Conservation (phyloP, 2,888 invertebrate species). For the Pandemis heparana region DNA sequence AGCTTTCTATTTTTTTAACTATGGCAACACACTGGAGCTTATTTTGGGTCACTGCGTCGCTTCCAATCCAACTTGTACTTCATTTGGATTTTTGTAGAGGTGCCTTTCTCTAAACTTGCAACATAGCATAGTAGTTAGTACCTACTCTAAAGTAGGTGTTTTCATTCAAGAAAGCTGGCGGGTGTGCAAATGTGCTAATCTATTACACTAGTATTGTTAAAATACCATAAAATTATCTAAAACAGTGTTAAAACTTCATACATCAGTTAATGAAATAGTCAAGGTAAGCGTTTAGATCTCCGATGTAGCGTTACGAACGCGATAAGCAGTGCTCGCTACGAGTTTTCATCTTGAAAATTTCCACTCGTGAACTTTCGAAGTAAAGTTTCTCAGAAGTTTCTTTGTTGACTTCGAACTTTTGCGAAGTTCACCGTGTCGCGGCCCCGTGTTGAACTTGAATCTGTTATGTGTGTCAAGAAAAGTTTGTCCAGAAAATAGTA, state of each 20-base stretch:
- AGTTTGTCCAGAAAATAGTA: constrained; percentile 82
- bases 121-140: constrained; percentile 72
- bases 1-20: constrained; percentile 69
- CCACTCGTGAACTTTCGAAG: constrained; percentile 83
- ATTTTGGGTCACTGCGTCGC: constrained; percentile 85
- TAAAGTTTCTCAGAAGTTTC: constrained; percentile 79
- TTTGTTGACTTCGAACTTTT: constrained; percentile 74
- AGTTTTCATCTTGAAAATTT: constrained; percentile 86
- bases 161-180: constrained; percentile 85
- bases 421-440: constrained; percentile 61
- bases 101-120: constrained; percentile 86
- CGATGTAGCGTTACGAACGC: constrained; percentile 62
- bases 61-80: constrained; percentile 84
- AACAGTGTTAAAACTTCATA: constrained; percentile 64
- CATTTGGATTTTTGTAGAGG: constrained; percentile 81
- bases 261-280: constrained; percentile 80
- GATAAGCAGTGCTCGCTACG: constrained; percentile 74
- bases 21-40: constrained; percentile 83
- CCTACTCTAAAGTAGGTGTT: constrained; percentile 66
- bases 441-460: constrained; percentile 63
- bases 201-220: constrained; percentile 62
- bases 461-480: constrained; percentile 66
- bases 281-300: constrained; percentile 75
- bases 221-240: constrained; percentile 60
- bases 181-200: constrained; percentile 81